phyloP scores from a whole-genome alignment of 1,140 invertebrate genomes.

The Protaetia brevitarsis region DNA sequence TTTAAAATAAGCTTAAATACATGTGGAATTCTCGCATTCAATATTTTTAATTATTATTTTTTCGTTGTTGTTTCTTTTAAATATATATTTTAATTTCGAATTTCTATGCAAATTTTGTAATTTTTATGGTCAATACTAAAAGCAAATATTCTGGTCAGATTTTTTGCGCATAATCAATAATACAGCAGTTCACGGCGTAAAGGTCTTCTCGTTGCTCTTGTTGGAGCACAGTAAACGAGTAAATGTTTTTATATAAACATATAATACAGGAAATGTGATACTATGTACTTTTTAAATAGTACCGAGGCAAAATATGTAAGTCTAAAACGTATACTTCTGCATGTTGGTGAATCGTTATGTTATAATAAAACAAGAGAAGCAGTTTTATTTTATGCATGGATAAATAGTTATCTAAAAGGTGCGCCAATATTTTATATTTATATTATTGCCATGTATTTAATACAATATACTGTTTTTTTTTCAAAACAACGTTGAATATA shows the following conservation, averaged over 20 bases:
- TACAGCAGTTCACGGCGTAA: slow-evolving; percentile 6
- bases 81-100: no score
- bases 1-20: not conserved
- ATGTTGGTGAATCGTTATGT: not conserved
- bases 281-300: not conserved
- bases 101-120: not conserved
- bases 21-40: not conserved
- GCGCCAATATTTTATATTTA: no score
- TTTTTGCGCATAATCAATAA: slow-evolving; percentile 18
- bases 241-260: not conserved
- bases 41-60: no score
- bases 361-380: not conserved
- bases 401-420: not conserved
- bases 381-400: not conserved
- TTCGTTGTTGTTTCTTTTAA: no score
- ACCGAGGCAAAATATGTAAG: slow-evolving; percentile 16
- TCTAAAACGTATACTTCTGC: not conserved
- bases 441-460: no score
- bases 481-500: no score
- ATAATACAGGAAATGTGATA: not conserved
- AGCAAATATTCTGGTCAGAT: not conserved
- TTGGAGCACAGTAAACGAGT: not conserved
- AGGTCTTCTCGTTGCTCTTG: slow-evolving; percentile 5
- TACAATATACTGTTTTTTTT: no score
- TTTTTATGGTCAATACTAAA: not conserved